Conservation (phyloP, 2,797 vertebrate species). For the Girardinus metallicus region DNA sequence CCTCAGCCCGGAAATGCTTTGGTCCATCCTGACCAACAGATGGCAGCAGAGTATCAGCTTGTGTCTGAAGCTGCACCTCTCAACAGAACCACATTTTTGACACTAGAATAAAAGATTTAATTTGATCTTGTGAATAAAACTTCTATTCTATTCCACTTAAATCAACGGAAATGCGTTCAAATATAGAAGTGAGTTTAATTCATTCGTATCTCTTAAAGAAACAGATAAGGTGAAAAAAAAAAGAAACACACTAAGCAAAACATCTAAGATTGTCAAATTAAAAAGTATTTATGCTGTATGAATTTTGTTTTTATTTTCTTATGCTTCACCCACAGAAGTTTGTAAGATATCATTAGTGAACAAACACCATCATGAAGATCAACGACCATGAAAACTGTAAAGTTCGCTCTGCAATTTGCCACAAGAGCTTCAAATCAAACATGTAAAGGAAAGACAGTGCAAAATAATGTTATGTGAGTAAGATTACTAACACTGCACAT, state of each 20-base stretch:
- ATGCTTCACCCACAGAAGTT: neutral
- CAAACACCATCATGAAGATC: neutral
- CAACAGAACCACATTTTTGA: neutral
- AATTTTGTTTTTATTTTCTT: neutral
- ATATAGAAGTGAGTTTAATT: neutral
- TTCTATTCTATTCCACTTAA: neutral
- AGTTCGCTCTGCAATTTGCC: neutral
- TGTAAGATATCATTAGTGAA: neutral
- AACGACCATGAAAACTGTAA: neutral
- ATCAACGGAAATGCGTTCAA: neutral
- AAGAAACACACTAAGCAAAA: neutral
- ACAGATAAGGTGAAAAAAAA: neutral
- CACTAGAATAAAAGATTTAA: neutral
- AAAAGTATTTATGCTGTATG: neutral
- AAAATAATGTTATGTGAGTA: neutral
- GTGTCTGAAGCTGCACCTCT: neutral
- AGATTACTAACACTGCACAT: neutral
- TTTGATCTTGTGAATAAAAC: neutral
- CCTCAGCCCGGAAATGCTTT: neutral
- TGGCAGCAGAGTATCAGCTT: slow-evolving; percentile 53
- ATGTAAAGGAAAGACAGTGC: neutral
- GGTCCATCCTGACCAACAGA: slow-evolving; percentile 38
- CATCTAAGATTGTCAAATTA: neutral
- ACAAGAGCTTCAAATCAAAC: neutral
- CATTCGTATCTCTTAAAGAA: neutral